A percentile compares a stretch with the other conserved stretches of the same genome.
Evolutionary conservation across 2,888 invertebrate genomes (phyloP).

Genomic region (Plagiodera versicolora): DNA sequence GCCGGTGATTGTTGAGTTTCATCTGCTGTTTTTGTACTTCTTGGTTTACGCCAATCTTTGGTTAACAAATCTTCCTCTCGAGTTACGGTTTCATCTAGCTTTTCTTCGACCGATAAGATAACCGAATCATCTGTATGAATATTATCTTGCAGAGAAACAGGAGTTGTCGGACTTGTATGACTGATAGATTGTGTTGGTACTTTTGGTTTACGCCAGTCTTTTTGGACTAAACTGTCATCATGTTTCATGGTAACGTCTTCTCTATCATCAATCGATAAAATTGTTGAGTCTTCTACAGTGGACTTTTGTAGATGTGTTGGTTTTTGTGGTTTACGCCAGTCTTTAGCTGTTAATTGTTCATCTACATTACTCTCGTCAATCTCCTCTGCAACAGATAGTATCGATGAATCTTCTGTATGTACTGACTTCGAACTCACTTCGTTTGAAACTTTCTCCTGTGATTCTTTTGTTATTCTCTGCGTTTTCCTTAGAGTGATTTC

Average conservation of each 20-base stretch:
- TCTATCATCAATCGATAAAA: conserved; percentile 44
- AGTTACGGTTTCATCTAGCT: not conserved
- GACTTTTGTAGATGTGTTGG: too few relatives aligned
- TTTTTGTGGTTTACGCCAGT: conserved; percentile 3
- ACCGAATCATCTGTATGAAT: not conserved
- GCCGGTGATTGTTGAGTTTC: not conserved
- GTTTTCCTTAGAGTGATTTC: conserved; percentile 56
- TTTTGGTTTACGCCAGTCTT: conserved; percentile 10
- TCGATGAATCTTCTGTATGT: conserved; percentile 18
- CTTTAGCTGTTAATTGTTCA: not conserved
- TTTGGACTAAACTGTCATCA: conserved; percentile 10
- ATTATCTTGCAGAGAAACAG: not conserved
- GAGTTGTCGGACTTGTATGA: too few relatives aligned
- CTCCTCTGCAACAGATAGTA: not conserved
- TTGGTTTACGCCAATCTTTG: not conserved
- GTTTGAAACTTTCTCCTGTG: conserved; percentile 52
- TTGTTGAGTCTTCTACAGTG: too few relatives aligned
- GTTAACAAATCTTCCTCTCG: not conserved
- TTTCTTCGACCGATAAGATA: not conserved
- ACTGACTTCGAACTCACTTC: conserved; percentile 59
- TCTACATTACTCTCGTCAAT: not conserved
- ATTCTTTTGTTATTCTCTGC: conserved; percentile 54
- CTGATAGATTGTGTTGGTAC: conserved; percentile 14
- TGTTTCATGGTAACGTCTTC: conserved; percentile 31
- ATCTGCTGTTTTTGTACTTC: not conserved